Evolutionary conservation across 2,797 vertebrate genomes (phyloP).

Genomic region (Syncerus caffer): DNA sequence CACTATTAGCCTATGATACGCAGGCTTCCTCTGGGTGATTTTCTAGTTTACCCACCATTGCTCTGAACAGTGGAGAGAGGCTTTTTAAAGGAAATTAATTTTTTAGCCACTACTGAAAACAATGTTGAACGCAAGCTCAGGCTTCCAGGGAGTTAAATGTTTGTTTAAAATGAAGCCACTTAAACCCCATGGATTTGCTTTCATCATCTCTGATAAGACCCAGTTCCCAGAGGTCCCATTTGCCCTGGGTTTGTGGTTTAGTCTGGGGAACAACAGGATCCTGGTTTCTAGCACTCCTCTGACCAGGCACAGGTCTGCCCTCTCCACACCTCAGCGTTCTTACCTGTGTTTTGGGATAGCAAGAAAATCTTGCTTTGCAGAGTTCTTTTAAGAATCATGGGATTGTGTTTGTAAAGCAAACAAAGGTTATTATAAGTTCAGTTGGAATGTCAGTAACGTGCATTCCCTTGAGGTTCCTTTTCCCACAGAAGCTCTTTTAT

Average conservation of each 20-base stretch:
- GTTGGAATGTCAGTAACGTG: neutral
- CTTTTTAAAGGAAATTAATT: neutral
- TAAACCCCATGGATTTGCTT: neutral
- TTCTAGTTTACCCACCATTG: neutral
- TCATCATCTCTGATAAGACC: neutral
- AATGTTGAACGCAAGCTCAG: neutral
- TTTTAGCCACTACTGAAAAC: neutral
- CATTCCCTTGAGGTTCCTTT: neutral
- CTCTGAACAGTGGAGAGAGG: neutral
- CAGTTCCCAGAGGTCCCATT: neutral
- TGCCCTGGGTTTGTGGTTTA: neutral
- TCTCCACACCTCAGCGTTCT: neutral
- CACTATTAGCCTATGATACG: neutral
- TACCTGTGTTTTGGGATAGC: neutral
- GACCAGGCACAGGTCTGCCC: neutral
- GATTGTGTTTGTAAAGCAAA: neutral
- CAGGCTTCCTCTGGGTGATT: neutral
- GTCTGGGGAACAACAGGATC: neutral
- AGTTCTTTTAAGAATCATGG: neutral
- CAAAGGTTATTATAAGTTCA: neutral
- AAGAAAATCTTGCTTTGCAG: neutral
- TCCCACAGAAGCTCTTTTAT: neutral
- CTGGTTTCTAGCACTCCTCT: neutral
- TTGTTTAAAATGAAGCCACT: neutral
- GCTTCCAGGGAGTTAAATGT: neutral